These are phyloP conservation scores for Lucinisca nassula DNA, from an alignment of 2,888 invertebrate genomes.

Conservation along the genomic window DNA sequence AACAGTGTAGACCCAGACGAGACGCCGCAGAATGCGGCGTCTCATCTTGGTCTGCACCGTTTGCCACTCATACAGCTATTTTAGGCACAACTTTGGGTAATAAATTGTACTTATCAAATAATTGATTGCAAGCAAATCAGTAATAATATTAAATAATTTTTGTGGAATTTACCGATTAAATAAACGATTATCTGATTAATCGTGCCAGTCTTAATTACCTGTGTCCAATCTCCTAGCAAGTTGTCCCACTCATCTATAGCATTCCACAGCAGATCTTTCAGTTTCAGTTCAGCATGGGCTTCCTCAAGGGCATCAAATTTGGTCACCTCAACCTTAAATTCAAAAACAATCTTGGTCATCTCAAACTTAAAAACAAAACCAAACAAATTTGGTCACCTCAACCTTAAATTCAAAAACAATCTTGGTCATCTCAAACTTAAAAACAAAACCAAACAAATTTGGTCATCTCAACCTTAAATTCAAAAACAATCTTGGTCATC, in stretches of 20 bases:
- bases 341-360: background rate
- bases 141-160: too few relatives aligned
- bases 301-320: slow-evolving; percentile 94
- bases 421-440: background rate
- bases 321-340: slow-evolving; percentile 93
- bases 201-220: slow-evolving; percentile 84
- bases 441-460: background rate
- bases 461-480: background rate
- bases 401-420: background rate
- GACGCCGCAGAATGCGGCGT: too few relatives aligned
- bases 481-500: background rate
- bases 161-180: too few relatives aligned
- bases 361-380: background rate
- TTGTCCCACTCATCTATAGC: slow-evolving; percentile 93
- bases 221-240: slow-evolving; percentile 91
- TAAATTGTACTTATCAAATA: too few relatives aligned
- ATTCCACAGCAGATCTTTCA: slow-evolving; percentile 94
- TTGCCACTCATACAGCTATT: too few relatives aligned
- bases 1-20: too few relatives aligned
- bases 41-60: too few relatives aligned
- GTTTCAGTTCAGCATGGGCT: slow-evolving; percentile 93
- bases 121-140: too few relatives aligned
- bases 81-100: too few relatives aligned
- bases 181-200: too few relatives aligned
- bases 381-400: background rate